Base-by-base conservation (phyloP, 2,113 vertebrate species). In the Oreotrochilus melanogaster region DNA sequence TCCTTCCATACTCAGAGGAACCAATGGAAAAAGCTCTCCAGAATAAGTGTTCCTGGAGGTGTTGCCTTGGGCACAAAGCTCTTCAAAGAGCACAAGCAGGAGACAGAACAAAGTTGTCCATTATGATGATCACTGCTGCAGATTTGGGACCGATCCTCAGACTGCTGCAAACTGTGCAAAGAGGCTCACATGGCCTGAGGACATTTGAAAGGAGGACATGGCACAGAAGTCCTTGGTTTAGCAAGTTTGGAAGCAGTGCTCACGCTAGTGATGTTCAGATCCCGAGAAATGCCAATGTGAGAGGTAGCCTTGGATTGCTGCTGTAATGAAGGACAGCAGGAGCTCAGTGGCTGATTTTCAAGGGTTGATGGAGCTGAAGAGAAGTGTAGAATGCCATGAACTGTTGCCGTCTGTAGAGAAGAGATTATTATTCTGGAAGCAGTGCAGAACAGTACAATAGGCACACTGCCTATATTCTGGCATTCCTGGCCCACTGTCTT, bases 241-340 rank as follows among this genome's bases (percentile, higher is more conserved):
- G 30, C 27, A 80, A 54, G 10, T 50, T 50, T 70, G 61, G 50
- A 88, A 89, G 10, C 30, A 62, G 8, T 78, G 19, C 21, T 85
- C 9, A 35, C 0, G 0, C 35, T 33, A n/a, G 24, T 19, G 8
- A 73, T 11, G 47, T 69, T 79, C 78, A 71, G 42, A 35, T 74
- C 18, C 54, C n/a, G 17, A 50, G 27, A 93, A 84, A 3, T 45
- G 18, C 28, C 45, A 45, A 37, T 10, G 21, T 1, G 2, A 47
- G 6, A 4, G 58, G 39, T 33, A 86, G 17, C 14, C 28, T 83
- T 79, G 73, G n/a, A 53, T 30, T 75, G n/a, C 28, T 58, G 19
- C 30, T 8, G 3, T 53, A 48, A 43, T 56, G 61, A 78, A 71
- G 50, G 10, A 4, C 17, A 72, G 19, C 18, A 67, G 50, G 9